These are phyloP conservation scores for Eudyptes chrysolophus DNA, from an alignment of 2,113 vertebrate genomes.

Conservation along the genomic window DNA sequence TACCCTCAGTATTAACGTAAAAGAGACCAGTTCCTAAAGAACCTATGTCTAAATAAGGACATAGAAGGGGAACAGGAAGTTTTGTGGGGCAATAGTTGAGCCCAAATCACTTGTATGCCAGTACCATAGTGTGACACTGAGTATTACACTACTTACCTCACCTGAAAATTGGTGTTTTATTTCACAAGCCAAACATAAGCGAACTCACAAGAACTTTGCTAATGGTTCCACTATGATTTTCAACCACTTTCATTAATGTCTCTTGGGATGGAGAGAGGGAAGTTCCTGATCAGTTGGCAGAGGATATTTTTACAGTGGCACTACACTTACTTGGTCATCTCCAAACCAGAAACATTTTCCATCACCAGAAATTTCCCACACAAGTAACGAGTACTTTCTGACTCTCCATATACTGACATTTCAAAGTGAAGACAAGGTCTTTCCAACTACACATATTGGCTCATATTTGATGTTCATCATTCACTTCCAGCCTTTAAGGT, in stretches of 20 bases:
- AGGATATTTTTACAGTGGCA: not conserved
- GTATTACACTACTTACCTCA: not conserved
- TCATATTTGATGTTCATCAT: not conserved
- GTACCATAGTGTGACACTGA: not conserved
- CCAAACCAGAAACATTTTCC: not conserved
- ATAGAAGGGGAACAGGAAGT: not conserved
- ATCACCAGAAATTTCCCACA: not conserved
- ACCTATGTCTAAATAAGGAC: not conserved
- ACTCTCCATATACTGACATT: not conserved
- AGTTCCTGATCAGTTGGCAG: not conserved
- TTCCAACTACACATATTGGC: not conserved
- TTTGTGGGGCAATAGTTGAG: not conserved
- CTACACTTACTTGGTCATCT: not conserved
- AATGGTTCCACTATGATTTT: not conserved
- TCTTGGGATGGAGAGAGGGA: not conserved
- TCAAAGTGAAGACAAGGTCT: not conserved
- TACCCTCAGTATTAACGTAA: not conserved
- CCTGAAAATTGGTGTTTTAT: not conserved
- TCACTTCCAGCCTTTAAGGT: not conserved
- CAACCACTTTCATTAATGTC: not conserved
- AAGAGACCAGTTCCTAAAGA: not conserved
- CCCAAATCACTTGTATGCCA: not conserved
- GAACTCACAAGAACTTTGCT: not conserved
- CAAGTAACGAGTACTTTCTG: not conserved
- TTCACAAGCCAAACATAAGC: not conserved